Evolutionary conservation across 2,888 invertebrate species (phyloP), one percentile per base, ranked within the genome.

Genomic region (Agonopterix subpropinquella): DNA sequence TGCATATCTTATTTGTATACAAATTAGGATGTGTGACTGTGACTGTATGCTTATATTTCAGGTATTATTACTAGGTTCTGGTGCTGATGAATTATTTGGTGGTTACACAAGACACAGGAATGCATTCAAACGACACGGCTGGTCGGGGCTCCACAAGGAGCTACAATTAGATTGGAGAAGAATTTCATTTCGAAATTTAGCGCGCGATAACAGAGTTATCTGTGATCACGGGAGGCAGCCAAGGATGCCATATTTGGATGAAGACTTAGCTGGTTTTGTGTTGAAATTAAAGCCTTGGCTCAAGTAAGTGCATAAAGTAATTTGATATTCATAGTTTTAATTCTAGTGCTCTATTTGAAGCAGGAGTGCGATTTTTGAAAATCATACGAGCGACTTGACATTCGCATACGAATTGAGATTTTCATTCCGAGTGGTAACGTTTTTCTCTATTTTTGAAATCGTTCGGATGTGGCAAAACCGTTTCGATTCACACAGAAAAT

Each of bases 41-140:
- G n/a, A n/a, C n/a, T n/a, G 10, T 5, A 39, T 39, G 39, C 39
- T 43, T 39, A 10, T 51, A 48, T 70, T 76, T 13, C 60, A 95
- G 95, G 90, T 97, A 13, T 80, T 97, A 52, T 77, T 98, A 57
- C 84, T 95, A 61, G 99, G 99, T 37, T 96, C 96, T 89, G 99
- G 99, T 7, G 98, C 99, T 1, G 99, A 99, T 89, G 99, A 99
- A 85, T 90, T 98, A 55, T 94, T 99, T 71, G 98, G 96, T 45
- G 99, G 99, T 1, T 99, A 99, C 72, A 93, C 93, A 37, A 91
- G 97, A 52, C 98, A 99, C 71, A 90, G 97, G 63, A 94, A 92
- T 58, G 92, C 92, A 4, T 92, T 91, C 51, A 91, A 86, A 64
- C 90, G 91, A 11, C 75, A 74, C 58, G 81, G 88, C n/a, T 80